Conservation (phyloP, 1,140 invertebrate species). For the Pachypeltis micranthus region DNA sequence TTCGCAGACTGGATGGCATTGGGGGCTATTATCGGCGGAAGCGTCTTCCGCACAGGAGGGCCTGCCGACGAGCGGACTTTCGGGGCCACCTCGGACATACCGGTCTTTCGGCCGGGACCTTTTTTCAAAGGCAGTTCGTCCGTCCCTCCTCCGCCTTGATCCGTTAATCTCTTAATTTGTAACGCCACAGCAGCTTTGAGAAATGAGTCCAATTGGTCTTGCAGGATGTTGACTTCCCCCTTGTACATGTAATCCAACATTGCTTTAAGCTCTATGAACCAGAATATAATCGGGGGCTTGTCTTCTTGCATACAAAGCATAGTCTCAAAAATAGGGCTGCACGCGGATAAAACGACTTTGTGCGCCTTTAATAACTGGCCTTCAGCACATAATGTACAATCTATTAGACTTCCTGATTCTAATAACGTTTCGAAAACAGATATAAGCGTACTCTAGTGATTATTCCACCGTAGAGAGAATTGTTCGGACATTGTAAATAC, state of each 20-base stretch:
- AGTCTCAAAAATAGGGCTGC: constrained; percentile 74
- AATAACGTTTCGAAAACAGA: constrained; percentile 83
- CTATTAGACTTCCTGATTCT: constrained; percentile 79
- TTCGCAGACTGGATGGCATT: background rate
- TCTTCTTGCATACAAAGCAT: constrained; percentile 74
- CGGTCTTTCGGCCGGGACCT: background rate
- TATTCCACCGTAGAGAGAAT: constrained; percentile 89
- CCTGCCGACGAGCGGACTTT: constrained; percentile 17
- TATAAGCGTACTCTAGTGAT: constrained; percentile 82
- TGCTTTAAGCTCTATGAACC: constrained; percentile 77
- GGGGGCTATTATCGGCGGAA: background rate
- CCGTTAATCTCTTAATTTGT: constrained; percentile 83
- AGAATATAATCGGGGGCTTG: constrained; percentile 80
- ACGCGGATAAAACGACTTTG: constrained; percentile 85
- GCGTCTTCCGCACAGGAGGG: constrained; percentile 8
- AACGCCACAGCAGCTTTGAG: constrained; percentile 80
- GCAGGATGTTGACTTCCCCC: constrained; percentile 85
- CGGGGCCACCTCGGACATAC: constrained; percentile 13
- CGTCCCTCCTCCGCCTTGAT: constrained; percentile 40
- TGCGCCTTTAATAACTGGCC: constrained; percentile 83
- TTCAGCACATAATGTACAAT: constrained; percentile 85
- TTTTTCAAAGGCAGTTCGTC: constrained; percentile 7
- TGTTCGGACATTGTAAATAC: constrained; percentile 42
- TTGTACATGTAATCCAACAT: constrained; percentile 93
- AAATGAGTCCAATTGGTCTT: constrained; percentile 78